Percentiles rank a stretch among this genome's conserved stretches.
Evolutionary conservation across 2,888 invertebrate genomes (phyloP).

Genomic region (Drosophila leonis): DNA sequence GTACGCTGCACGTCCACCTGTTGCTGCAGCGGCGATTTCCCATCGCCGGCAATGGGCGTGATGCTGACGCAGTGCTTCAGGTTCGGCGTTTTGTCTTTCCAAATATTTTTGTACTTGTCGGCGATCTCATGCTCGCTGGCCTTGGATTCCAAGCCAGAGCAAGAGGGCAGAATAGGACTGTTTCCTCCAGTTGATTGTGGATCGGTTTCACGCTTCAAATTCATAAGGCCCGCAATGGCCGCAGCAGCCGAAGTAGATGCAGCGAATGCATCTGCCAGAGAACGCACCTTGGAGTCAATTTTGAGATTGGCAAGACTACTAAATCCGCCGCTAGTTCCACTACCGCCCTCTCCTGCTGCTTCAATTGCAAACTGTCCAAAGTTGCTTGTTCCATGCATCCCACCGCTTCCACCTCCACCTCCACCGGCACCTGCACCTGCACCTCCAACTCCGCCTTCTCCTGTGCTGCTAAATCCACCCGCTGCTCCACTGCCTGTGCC

Average conservation of each 20-base stretch:
- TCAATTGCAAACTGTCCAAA: slow-evolving; percentile 52
- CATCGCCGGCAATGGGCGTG: slow-evolving; percentile 80
- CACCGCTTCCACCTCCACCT: slow-evolving; percentile 22
- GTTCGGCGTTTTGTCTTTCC: slow-evolving; percentile 84
- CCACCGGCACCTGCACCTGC: not conserved
- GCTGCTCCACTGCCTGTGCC: slow-evolving; percentile 36
- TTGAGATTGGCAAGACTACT: slow-evolving; percentile 57
- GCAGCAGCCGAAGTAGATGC: slow-evolving; percentile 78
- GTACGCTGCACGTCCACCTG: slow-evolving; percentile 78
- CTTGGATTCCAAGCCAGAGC: slow-evolving; percentile 47
- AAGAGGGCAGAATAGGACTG: slow-evolving; percentile 15
- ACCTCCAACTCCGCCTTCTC: slow-evolving; percentile 32
- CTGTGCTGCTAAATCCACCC: slow-evolving; percentile 35
- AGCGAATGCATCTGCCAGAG: slow-evolving; percentile 67
- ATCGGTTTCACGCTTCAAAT: slow-evolving; percentile 67
- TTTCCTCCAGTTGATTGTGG: slow-evolving; percentile 39
- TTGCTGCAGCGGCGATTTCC: slow-evolving; percentile 32
- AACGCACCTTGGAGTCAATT: slow-evolving; percentile 70
- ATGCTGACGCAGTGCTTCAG: slow-evolving; percentile 84
- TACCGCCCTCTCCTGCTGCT: slow-evolving; percentile 16
- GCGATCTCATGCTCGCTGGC: slow-evolving; percentile 80
- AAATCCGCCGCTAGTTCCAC: slow-evolving; percentile 36
- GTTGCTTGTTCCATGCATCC: slow-evolving; percentile 30
- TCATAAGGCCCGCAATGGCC: slow-evolving; percentile 66
- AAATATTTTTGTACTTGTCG: slow-evolving; percentile 84